Base-by-base conservation (phyloP, 2,888 invertebrate genomes). In the Gandaritis pyraliata region DNA sequence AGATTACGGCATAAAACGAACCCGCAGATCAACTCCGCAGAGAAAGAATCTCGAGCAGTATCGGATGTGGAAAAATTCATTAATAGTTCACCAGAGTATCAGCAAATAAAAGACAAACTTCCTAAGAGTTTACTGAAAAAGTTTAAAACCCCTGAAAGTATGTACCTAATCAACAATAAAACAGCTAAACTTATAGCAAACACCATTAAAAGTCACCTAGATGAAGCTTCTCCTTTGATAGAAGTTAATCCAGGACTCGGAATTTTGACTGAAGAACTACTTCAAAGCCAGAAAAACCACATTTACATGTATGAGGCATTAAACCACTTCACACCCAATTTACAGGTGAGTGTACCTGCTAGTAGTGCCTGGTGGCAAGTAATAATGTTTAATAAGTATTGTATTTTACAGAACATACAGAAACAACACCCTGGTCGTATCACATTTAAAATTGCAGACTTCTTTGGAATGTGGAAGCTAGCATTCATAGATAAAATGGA, bases 241-340 rank as follows among this genome's bases (percentile, higher is more conserved):
- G 96, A 96, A 87, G 88, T 95, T 0, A 95, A 95, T 85, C 95
- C 96, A 0, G 96, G 96, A 0, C 84, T 94, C 45, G 95, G 96
- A 0, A 81, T 94, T 16, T 80, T 96, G 51, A 94, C 95, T 1
- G 80, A 90, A 68, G 89, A 94, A 70, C 77, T 96, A 36, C 80
- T 96, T 4, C 76, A 92, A 7, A 81, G 79, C 67, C 90, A 90
- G 15, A 82, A 93, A 29, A 85, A 89, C 8, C 80, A 86, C 48
- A 83, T 96, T 12, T 83, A 94, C 62, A 74, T 95, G 60, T 94
- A 94, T 75, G 96, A 96, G 84, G 74, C 83, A 7, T 86, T 92
- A 58, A 77, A 78, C 16, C 78, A 90, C 16, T 95, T 95, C 78
- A 74, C 88, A 58, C 69, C 81, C 0, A 74, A 82, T 52, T 80